A percentile compares a stretch with the other conserved stretches of the same genome.
Conservation (phyloP, 1,140 invertebrate species). For the Babylonia areolata region DNA sequence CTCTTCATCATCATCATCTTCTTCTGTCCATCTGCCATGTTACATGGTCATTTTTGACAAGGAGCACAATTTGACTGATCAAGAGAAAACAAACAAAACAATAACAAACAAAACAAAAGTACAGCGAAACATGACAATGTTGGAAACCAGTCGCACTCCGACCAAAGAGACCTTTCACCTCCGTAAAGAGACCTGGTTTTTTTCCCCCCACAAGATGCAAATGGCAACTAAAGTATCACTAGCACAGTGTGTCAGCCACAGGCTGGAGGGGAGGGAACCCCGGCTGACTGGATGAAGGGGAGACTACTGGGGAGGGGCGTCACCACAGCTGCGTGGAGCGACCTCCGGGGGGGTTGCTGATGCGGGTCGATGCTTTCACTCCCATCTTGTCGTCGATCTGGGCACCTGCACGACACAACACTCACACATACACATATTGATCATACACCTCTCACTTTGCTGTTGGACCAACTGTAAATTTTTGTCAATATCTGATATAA, state of each 20-base stretch:
- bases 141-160: background rate
- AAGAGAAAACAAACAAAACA: too few relatives aligned
- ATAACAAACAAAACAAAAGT: too few relatives aligned
- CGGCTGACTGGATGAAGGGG: background rate
- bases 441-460: too few relatives aligned
- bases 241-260: background rate
- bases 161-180: constrained; percentile 11
- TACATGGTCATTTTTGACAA: too few relatives aligned
- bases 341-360: constrained; percentile 78
- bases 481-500: too few relatives aligned
- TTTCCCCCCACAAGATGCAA: background rate
- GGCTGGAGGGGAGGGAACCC: background rate
- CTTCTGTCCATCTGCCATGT: too few relatives aligned
- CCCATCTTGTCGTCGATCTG: constrained; percentile 77
- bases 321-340: constrained; percentile 76
- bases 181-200: background rate
- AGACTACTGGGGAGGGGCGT: constrained; percentile 1
- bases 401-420: constrained; percentile 74
- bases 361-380: constrained; percentile 72
- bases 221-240: constrained; percentile 8
- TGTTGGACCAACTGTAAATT: too few relatives aligned
- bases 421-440: too few relatives aligned
- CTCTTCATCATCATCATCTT: too few relatives aligned
- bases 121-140: background rate
- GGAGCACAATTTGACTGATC: too few relatives aligned